Conservation (phyloP, 2,113 vertebrate species). For the Silurus asotus region DNA sequence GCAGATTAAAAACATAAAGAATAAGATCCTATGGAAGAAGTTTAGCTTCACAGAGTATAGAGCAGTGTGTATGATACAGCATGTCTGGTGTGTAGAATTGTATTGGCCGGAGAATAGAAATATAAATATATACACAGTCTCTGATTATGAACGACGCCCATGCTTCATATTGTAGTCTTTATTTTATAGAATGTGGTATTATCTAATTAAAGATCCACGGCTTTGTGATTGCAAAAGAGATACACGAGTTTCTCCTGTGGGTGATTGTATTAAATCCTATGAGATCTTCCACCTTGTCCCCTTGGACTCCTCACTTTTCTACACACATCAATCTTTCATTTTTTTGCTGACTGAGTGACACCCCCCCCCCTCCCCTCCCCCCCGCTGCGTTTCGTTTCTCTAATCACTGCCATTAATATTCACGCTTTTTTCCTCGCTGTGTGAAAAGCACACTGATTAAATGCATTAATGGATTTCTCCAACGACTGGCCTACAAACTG, state of each 20-base stretch:
- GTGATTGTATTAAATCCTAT: constrained; percentile 37
- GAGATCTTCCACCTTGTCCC: constrained; percentile 37
- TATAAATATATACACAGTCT: not conserved
- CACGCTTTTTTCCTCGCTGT: not conserved
- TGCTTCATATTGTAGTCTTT: no score
- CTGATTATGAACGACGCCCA: no score
- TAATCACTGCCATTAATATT: not conserved
- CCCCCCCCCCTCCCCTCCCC: no score
- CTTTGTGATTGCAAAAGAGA: not conserved
- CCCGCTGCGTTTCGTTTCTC: constrained; percentile 2
- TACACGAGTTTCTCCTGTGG: constrained; percentile 37
- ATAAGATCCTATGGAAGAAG: not conserved
- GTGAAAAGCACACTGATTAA: constrained; percentile 20
- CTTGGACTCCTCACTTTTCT: constrained; percentile 34
- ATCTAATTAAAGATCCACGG: not conserved
- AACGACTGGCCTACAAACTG: not conserved
- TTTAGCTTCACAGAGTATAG: not conserved
- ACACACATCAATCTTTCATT: constrained; percentile 42
- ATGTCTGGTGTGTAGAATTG: not conserved
- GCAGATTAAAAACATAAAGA: not conserved
- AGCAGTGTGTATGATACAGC: no score
- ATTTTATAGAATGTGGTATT: not conserved
- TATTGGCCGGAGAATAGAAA: not conserved
- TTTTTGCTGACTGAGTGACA: constrained; percentile 40
- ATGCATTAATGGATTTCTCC: constrained; percentile 7